Evolutionary conservation across 2,888 invertebrate genomes (phyloP), one percentile per base, ranked within the genome.

Genomic region (Meganola albula): DNA sequence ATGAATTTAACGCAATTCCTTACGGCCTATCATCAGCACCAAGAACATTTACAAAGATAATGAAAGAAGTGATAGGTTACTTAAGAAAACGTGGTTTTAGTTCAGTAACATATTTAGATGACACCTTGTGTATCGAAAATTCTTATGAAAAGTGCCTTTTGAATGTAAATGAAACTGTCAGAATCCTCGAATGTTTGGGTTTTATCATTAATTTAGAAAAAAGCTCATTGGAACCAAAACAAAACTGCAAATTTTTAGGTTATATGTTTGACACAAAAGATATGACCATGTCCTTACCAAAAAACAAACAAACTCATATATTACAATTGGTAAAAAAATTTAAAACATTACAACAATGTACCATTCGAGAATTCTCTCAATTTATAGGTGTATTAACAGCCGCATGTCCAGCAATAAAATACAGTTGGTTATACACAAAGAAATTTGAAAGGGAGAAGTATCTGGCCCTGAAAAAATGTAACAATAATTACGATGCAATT

Each of bases 21-120:
- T 53, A 39, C 16, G 45, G 46, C 4, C 16, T 53, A 1, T 41
- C 27, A 1, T 11, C 31, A 1, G 51, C 51, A 4, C 51, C 46
- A 4, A 24, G 40, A 10, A 27, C 25, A 2, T 48, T 48, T 25
- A 45, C 40, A 0, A 50, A 47, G 28, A 31, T 47, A 0, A 39
- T 48, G 37, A 40, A 31, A 34, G 41, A 34, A 5, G 40, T 44
- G 0, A 20, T 44, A 6, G 16, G 20, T 3, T 29, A 33, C 12
- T 18, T 47, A 4, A 31, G 47, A 24, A 11, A 10, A 3, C 13
- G 11, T n/a, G 46, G 46, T 4, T 18, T 18, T 20, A 39, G 18
- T n/a, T 46, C 42, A 2, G 43, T 41, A 3, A 11, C 30, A 12
- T 47, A 44, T 26, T 25, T 47, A 3, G 46, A 47, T 10, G 43